phyloP scores from a whole-genome alignment of 2,113 vertebrate species.

The Indicator maculatus region DNA sequence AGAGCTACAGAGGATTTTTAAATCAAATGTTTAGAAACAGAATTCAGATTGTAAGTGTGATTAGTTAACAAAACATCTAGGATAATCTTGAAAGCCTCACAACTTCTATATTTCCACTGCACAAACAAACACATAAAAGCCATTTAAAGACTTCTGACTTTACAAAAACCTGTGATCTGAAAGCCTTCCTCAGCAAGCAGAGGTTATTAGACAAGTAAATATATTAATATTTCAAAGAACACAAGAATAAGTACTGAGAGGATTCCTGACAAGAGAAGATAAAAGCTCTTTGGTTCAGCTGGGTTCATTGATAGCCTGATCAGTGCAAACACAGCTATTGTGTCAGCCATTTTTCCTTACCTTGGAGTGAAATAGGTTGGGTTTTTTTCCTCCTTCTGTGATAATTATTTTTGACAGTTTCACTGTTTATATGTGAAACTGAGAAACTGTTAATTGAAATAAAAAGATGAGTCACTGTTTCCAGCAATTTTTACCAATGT shows the following conservation, averaged over 20 bases:
- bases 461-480: conserved; percentile 79
- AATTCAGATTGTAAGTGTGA: not conserved
- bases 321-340: conserved; percentile 39
- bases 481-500: conserved; percentile 76
- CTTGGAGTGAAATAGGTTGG: conserved; percentile 51
- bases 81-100: not conserved
- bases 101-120: not conserved
- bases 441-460: conserved; percentile 82
- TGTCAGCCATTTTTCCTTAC: conserved; percentile 62
- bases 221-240: not conserved
- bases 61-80: not conserved
- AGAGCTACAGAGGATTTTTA: not conserved
- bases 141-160: not conserved
- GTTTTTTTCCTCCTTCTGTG: conserved; percentile 51
- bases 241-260: not conserved
- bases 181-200: not conserved
- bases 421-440: conserved; percentile 76
- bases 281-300: not conserved
- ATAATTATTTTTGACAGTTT: conserved; percentile 81
- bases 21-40: not conserved
- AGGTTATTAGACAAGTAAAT: conserved; percentile 4
- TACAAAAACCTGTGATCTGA: not conserved
- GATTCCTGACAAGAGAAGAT: not conserved
- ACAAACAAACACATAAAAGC: not conserved
- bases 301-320: not conserved